Percentiles rank a stretch among this genome's conserved stretches.
These are phyloP conservation scores for Monochamus alternatus DNA, from an alignment of 2,888 invertebrate species.

Conservation along the genomic window DNA sequence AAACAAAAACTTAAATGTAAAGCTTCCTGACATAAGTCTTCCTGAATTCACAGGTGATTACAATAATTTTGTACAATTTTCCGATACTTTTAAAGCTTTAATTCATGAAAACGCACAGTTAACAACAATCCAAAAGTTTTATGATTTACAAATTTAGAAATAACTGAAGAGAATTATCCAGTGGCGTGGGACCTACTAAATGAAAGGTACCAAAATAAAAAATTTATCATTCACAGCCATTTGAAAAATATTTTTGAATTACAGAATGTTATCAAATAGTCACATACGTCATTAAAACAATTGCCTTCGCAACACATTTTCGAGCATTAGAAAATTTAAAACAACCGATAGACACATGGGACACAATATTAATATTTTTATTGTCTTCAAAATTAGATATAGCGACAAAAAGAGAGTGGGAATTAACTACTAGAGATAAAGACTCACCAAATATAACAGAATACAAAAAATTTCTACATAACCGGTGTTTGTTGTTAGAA, in stretches of 20 bases:
- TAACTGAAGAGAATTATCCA: conserved; percentile 7
- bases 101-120: background rate
- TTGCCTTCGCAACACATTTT: conserved; percentile 25
- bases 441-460: background rate
- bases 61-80: background rate
- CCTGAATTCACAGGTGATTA: background rate
- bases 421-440: conserved; percentile 31
- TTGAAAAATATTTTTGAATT: conserved; percentile 31
- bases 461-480: conserved; percentile 18
- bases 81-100: background rate
- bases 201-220: conserved; percentile 35
- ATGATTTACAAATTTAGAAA: background rate
- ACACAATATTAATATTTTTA: conserved; percentile 29
- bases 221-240: conserved; percentile 20
- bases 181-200: conserved; percentile 29
- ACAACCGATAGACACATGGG: conserved; percentile 29
- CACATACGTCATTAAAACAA: conserved; percentile 12
- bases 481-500: conserved; percentile 25
- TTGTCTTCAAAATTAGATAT: conserved; percentile 25
- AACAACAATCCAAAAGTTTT: background rate
- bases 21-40: background rate
- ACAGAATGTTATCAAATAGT: conserved; percentile 19
- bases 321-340: conserved; percentile 29
- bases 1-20: background rate
- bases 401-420: conserved; percentile 32